Evolutionary conservation across 30 jellyfish, hydroid and myxozoan species (phyloP).

Genomic region (Mastigias papua): DNA sequence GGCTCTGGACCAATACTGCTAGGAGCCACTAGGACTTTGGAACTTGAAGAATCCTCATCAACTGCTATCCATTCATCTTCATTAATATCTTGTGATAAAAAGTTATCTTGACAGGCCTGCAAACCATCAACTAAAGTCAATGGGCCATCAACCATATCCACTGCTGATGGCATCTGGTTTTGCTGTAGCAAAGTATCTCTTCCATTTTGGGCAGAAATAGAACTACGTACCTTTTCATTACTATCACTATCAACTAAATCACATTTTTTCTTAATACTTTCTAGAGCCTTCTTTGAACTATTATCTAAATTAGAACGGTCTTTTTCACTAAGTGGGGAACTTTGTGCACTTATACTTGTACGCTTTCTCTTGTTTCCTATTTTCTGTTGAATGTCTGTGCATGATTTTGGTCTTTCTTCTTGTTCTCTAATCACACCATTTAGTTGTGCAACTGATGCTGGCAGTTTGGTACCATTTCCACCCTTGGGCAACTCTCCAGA

Average conservation of each 20-base stretch:
- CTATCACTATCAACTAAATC: slow-evolving; percentile 13
- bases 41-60: slow-evolving; percentile 3
- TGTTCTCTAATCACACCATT: slow-evolving; percentile 66
- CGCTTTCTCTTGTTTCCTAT: slow-evolving; percentile 68
- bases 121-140: neutral
- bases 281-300: neutral
- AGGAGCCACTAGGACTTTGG: neutral
- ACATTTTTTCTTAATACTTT: neutral
- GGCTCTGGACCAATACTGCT: slow-evolving; percentile 18
- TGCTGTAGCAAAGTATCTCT: slow-evolving; percentile 1
- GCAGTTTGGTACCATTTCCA: slow-evolving; percentile 32
- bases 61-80: slow-evolving; percentile 36
- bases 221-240: neutral
- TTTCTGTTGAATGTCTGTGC: slow-evolving; percentile 62
- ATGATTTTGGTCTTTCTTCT: slow-evolving; percentile 58
- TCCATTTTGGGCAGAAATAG: slow-evolving; percentile 24
- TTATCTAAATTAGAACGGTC: slow-evolving; percentile 8
- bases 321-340: slow-evolving; percentile 47
- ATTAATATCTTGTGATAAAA: neutral
- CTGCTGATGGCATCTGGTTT: no score
- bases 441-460: slow-evolving; percentile 57
- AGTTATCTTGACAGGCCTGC: neutral
- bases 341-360: slow-evolving; percentile 51
- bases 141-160: neutral
- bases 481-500: slow-evolving; percentile 53